Evolutionary conservation across 2,113 vertebrate species (phyloP).

Genomic region (Tenebrosternarchus preto): DNA sequence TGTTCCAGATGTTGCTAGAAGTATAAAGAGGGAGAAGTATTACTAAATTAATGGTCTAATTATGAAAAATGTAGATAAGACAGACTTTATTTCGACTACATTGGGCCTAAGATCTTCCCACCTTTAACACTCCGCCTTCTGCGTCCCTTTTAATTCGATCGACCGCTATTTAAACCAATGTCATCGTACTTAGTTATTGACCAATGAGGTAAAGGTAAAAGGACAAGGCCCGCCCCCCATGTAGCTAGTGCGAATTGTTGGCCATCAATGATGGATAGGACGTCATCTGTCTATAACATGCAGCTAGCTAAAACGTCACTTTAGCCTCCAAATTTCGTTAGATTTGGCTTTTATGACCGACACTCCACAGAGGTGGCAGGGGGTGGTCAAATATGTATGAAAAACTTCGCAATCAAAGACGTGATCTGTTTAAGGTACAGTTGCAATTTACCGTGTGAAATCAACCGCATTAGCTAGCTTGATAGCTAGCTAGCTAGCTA

Average conservation of each 20-base stretch:
- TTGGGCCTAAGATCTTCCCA: not conserved
- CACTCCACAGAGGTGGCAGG: conserved; percentile 20
- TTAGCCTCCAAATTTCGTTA: conserved; percentile 57
- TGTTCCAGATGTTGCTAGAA: not conserved
- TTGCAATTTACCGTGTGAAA: conserved; percentile 69
- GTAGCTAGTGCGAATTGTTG: conserved; percentile 48
- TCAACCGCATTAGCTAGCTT: conserved; percentile 50
- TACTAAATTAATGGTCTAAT: not conserved
- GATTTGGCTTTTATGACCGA: conserved; percentile 23
- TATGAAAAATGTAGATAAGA: not conserved
- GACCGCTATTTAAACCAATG: conserved; percentile 56
- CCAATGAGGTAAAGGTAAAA: conserved; percentile 57
- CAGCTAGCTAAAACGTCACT: conserved; percentile 63
- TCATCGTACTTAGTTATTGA: not conserved
- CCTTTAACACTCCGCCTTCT: not conserved
- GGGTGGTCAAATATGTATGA: conserved; percentile 66
- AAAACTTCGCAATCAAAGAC: conserved; percentile 61
- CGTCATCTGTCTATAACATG: conserved; percentile 74
- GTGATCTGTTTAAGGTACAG: conserved; percentile 62
- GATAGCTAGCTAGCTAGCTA: conserved; percentile 66
- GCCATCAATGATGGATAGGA: conserved; percentile 63
- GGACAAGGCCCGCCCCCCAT: conserved; percentile 31
- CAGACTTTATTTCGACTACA: not conserved
- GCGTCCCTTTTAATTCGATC: conserved; percentile 42
- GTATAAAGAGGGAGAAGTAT: not conserved